Evolutionary conservation across 2,797 vertebrate genomes (phyloP).

Genomic region (Ceyx erithaca): DNA sequence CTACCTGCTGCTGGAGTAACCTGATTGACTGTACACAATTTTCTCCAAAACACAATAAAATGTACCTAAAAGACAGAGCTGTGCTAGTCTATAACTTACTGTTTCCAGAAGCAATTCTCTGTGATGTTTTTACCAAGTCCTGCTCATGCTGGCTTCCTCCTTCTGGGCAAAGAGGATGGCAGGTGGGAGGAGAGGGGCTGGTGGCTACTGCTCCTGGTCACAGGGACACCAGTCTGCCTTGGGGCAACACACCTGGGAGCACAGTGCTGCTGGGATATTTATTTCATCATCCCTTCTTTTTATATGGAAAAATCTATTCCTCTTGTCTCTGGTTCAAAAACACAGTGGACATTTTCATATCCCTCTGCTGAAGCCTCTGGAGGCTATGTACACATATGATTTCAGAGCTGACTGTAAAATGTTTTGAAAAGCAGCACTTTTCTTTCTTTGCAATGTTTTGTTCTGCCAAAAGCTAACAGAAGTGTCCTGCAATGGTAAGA

Average conservation of each 20-base stretch:
- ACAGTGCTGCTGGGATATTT: background rate
- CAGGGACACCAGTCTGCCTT: background rate
- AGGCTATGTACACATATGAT: background rate
- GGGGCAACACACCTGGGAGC: background rate
- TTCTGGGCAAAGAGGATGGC: background rate
- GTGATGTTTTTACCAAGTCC: background rate
- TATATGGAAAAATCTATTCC: background rate
- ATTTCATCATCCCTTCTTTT: background rate
- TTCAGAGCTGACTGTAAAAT: background rate
- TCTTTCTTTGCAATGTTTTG: conserved; percentile 12
- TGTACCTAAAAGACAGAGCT: background rate
- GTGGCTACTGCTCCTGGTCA: background rate
- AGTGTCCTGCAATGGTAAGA: background rate
- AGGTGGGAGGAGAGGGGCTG: background rate
- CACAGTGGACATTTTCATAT: background rate
- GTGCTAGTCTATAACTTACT: background rate
- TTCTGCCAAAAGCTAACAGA: background rate
- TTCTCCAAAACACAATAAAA: conserved; percentile 58
- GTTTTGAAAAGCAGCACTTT: background rate
- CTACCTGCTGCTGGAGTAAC: conserved; percentile 6
- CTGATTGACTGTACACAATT: conserved; percentile 17
- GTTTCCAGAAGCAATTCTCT: background rate
- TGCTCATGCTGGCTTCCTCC: background rate
- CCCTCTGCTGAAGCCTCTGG: background rate
- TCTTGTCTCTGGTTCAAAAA: background rate